Conservation (phyloP, 35 echinoderm and acorn worm genomes). For the Ophiothrix spiculata region DNA sequence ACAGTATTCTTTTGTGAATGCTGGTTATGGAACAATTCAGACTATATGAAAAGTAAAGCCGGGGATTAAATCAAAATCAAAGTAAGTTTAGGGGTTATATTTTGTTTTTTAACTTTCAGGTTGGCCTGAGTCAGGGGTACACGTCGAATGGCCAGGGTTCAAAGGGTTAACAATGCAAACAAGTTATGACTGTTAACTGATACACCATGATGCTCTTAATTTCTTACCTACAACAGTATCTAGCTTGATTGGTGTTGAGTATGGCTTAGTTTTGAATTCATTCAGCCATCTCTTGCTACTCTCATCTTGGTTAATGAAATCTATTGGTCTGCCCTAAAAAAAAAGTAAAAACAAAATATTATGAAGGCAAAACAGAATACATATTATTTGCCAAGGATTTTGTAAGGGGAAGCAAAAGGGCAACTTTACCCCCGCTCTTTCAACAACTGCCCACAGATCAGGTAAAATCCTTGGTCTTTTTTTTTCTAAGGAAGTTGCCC, state of each 20-base stretch:
- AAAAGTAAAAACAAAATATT: background rate
- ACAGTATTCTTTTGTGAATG: background rate
- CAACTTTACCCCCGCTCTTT: background rate
- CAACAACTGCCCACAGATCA: too few species aligned
- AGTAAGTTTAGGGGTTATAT: too few species aligned
- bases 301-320: constrained; percentile 82
- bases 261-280: constrained; percentile 86
- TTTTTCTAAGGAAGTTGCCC: too few species aligned
- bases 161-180: too few species aligned
- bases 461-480: too few species aligned
- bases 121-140: too few species aligned
- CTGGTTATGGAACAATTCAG: too few species aligned
- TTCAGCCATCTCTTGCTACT: constrained; percentile 85
- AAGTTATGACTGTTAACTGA: too few species aligned
- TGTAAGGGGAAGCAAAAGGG: background rate
- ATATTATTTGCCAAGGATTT: background rate
- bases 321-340: constrained; percentile 66
- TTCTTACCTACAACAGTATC: constrained; percentile 79
- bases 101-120: too few species aligned
- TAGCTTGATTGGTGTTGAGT: constrained; percentile 73
- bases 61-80: too few species aligned
- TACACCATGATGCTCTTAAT: too few species aligned
- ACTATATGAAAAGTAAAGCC: background rate
- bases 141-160: too few species aligned
- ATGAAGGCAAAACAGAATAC: background rate